phyloP scores from a whole-genome alignment of 1,140 invertebrate species.

The Delia radicum region DNA sequence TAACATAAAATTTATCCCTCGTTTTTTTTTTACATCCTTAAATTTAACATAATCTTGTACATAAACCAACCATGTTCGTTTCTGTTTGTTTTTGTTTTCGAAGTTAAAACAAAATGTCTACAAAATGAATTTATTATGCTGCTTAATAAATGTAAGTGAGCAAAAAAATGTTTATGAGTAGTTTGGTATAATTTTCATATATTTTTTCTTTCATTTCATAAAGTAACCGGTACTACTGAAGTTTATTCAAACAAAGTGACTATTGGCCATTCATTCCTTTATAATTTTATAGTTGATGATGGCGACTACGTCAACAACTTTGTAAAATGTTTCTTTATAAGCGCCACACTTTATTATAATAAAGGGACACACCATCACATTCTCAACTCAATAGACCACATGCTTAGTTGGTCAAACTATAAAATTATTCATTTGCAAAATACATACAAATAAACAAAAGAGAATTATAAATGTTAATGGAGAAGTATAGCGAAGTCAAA shows the following conservation, averaged over 20 bases:
- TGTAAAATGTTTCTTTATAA: slow-evolving; percentile 13
- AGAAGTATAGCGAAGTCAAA: neutral
- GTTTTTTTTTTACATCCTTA: neutral
- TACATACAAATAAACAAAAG: neutral
- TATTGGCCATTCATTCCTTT: neutral
- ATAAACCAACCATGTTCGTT: neutral
- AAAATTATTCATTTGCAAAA: slow-evolving; percentile 19
- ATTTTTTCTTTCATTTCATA: slow-evolving; percentile 29
- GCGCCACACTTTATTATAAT: slow-evolving; percentile 12
- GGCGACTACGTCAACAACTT: slow-evolving; percentile 18
- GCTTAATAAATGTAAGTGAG: neutral
- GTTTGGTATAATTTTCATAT: slow-evolving; percentile 55
- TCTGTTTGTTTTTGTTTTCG: too few relatives aligned
- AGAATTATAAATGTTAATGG: neutral
- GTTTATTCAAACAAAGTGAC: neutral
- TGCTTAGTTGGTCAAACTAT: slow-evolving; percentile 12
- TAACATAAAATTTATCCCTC: neutral
- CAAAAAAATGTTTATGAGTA: slow-evolving; percentile 47
- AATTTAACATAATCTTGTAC: neutral
- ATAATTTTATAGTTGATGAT: neutral
- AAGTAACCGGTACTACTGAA: neutral
- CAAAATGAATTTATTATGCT: slow-evolving; percentile 21
- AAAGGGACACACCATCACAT: slow-evolving; percentile 10
- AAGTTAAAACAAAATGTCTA: slow-evolving; percentile 18
- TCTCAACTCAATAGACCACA: neutral